Conservation (phyloP, 2,888 invertebrate species). For the Hypercompe scribonia region DNA sequence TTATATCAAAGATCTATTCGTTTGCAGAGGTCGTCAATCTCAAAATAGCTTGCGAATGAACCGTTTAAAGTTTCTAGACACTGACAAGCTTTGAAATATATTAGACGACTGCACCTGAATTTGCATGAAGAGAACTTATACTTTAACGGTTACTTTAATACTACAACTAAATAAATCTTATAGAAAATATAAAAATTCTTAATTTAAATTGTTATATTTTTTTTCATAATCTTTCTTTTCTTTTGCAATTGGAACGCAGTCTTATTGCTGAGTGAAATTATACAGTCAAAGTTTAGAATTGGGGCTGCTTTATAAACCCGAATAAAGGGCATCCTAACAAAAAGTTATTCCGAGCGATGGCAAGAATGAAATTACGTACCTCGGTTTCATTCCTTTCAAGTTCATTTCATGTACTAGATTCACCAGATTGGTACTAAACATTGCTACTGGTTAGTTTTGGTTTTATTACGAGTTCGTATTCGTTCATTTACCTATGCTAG, state of each 20-base stretch:
- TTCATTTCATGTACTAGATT: constrained; percentile 56
- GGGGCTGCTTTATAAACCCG: constrained; percentile 56
- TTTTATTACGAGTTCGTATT: constrained; percentile 50
- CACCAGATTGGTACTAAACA: constrained; percentile 57
- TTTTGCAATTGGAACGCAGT: constrained; percentile 50
- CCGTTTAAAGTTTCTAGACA: constrained; percentile 21
- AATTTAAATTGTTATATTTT: constrained; percentile 31
- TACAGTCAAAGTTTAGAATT: constrained; percentile 63
- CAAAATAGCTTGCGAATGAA: constrained; percentile 33
- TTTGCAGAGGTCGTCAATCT: constrained; percentile 43
- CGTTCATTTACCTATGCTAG: constrained; percentile 45
- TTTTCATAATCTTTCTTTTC: constrained; percentile 33
- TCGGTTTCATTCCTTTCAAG: constrained; percentile 48
- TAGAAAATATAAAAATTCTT: constrained; percentile 26
- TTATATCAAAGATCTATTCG: constrained; percentile 41
- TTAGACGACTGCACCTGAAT: neutral
- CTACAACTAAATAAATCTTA: constrained; percentile 19
- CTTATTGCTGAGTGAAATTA: constrained; percentile 53
- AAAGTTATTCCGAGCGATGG: constrained; percentile 51
- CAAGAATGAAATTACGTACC: constrained; percentile 51
- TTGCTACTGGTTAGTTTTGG: constrained; percentile 45
- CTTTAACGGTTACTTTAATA: constrained; percentile 1
- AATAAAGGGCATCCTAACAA: constrained; percentile 52
- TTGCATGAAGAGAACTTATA: neutral
- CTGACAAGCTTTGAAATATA: constrained; percentile 21